These are phyloP conservation scores for Drosophila sucinea DNA, from an alignment of 1,140 invertebrate genomes.

Conservation along the genomic window DNA sequence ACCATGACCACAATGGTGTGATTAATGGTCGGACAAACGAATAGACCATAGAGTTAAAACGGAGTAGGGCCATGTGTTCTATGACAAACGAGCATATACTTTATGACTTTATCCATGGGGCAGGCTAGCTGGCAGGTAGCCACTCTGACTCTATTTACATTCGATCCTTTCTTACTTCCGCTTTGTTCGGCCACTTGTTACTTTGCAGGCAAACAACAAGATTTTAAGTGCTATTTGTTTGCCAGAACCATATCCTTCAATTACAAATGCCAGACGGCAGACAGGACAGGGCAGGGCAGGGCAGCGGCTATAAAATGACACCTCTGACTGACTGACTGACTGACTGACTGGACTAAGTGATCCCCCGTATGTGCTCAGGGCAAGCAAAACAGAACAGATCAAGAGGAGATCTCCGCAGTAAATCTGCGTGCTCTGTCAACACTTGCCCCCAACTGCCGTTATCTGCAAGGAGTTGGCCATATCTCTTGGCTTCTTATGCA, in stretches of 20 bases:
- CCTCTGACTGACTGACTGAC: constrained; percentile 18
- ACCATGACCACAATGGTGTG: constrained; percentile 52
- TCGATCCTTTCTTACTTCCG: constrained; percentile 64
- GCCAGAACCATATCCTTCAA: constrained; percentile 60
- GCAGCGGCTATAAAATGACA: constrained; percentile 46
- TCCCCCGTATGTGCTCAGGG: constrained; percentile 9
- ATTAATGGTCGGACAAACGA: constrained; percentile 55
- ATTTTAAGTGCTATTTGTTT: constrained; percentile 69
- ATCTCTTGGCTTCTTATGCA: constrained; percentile 2
- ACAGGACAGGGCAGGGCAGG: constrained; percentile 8
- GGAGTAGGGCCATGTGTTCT: constrained; percentile 35
- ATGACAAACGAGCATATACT: constrained; percentile 55
- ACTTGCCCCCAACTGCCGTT: constrained; percentile 11
- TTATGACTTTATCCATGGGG: constrained; percentile 51
- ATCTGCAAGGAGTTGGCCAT: background rate
- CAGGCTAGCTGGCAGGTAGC: constrained; percentile 39
- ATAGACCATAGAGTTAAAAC: constrained; percentile 15
- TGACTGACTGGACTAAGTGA: constrained; percentile 19
- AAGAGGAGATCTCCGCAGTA: constrained; percentile 26
- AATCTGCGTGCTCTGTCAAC: constrained; percentile 19
- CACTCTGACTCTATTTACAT: constrained; percentile 35
- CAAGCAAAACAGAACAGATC: constrained; percentile 15
- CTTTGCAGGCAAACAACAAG: constrained; percentile 61
- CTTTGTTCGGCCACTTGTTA: constrained; percentile 59
- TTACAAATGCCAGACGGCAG: constrained; percentile 52